phyloP scores from a whole-genome alignment of 2,888 invertebrate genomes.

The Heliconius erato region DNA sequence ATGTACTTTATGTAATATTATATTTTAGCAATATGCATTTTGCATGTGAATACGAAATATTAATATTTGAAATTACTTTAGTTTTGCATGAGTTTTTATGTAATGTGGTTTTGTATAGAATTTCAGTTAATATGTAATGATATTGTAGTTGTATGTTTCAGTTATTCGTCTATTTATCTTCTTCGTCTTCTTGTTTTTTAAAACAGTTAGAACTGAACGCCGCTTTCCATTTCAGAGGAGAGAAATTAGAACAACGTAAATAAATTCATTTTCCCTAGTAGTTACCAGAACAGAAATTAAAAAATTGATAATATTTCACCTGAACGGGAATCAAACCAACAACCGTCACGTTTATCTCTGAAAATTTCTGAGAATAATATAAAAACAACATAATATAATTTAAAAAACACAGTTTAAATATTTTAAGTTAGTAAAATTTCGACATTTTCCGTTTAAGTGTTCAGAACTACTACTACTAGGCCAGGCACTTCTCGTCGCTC shows the following conservation, averaged over 20 bases:
- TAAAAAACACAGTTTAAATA: not conserved
- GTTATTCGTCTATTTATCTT: not conserved
- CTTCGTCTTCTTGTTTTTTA: no score
- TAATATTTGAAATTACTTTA: slow-evolving; percentile 17
- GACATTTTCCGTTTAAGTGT: not conserved
- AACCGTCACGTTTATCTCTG: no score
- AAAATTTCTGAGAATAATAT: not conserved
- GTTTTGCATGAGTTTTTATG: not conserved
- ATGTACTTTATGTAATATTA: not conserved
- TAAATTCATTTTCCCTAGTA: no score
- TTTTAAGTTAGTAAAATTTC: not conserved
- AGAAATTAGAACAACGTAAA: no score
- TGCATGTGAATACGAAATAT: slow-evolving; percentile 21
- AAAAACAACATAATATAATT: not conserved
- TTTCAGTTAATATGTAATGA: not conserved
- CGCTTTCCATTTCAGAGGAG: no score
- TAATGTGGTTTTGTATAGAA: slow-evolving; percentile 2
- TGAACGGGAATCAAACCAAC: no score
- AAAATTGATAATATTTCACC: no score
- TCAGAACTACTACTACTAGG: no score
- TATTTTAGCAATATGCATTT: not conserved
- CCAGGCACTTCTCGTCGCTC: not conserved
- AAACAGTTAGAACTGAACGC: no score
- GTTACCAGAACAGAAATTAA: no score
- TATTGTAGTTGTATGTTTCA: not conserved